Base-by-base conservation (phyloP, 2,113 vertebrate genomes). In the Hylia prasina region DNA sequence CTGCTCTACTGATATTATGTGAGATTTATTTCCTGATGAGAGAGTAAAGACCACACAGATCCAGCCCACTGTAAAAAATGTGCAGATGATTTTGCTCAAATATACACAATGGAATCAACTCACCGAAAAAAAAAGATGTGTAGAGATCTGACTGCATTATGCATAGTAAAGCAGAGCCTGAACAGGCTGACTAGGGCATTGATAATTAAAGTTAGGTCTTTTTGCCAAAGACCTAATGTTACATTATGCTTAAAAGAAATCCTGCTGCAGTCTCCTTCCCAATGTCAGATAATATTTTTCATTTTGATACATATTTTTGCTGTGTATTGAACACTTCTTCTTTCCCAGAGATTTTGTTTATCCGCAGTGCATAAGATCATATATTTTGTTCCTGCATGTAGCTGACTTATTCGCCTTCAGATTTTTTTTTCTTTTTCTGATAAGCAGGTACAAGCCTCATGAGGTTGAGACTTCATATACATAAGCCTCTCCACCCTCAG, bases 21-120 rank as follows among this genome's bases (percentile, higher is more conserved):
- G 88, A 96, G 86, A 96, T 97, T 97, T 96, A 96, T 97, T 95
- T 97, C 56, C 83, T 90, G 64, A 95, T 71, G 70, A 97, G 79
- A 95, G 50, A 90, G 51, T 90, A 94, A 95, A 89, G 92, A 95
- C 96, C 93, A 95, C 77, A 96, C 94, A 95, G 82, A 95, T 75
- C 82, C 94, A 94, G 77, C 69, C 51, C 82, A 53, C 86, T 92
- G 54, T 96, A 96, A 96, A 90, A 97, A 97, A 96, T 90, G 69
- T 79, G 93, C 82, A 73, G 86, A 84, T 96, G 89, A 94, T 96
- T 97, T 96, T 96, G 66, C 73, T 97, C 92, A 89, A 96, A 96
- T 93, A 87, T 81, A 75, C 96, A 97, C 68, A 96, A 94, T 86
- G 72, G 76, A 96, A 92, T 77, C 84, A 90, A 77, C 57, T 80